Percentiles rank a stretch among this genome's conserved stretches.
Conservation (phyloP, 2,888 invertebrate genomes). For the Caenorhabditis sulstoni region DNA sequence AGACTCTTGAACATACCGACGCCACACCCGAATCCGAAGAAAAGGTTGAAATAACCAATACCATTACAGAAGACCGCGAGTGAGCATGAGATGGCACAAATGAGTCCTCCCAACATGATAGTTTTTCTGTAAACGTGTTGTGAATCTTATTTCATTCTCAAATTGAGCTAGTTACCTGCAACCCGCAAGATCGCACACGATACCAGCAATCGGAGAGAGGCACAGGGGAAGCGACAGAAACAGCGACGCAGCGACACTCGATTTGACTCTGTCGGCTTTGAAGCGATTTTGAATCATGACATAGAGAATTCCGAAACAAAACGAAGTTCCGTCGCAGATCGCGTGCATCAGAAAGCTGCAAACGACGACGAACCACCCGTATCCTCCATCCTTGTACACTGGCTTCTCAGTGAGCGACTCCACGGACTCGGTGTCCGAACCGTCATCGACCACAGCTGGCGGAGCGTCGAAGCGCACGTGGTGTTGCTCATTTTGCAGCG, state of each 20-base stretch:
- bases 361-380: conserved; percentile 89
- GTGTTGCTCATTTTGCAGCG: neutral
- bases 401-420: conserved; percentile 34
- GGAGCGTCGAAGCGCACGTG: neutral
- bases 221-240: conserved; percentile 93
- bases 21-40: conserved; percentile 84
- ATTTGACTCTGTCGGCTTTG: conserved; percentile 89
- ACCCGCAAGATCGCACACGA: conserved; percentile 61
- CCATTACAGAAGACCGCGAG: conserved; percentile 86
- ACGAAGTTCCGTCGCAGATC: conserved; percentile 93
- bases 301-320: conserved; percentile 92
- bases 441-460: conserved; percentile 6
- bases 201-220: conserved; percentile 85
- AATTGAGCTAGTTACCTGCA: conserved; percentile 40
- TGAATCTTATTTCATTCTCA: too few species aligned
- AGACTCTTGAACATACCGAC: conserved; percentile 37
- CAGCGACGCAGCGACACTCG: conserved; percentile 91
- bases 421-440: neutral
- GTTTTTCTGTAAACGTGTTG: conserved; percentile 12
- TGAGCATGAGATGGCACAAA: conserved; percentile 25
- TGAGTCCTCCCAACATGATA: conserved; percentile 54
- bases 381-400: conserved; percentile 50
- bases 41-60: conserved; percentile 84
- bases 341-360: conserved; percentile 92
- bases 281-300: conserved; percentile 89